phyloP scores from a whole-genome alignment of 2,797 vertebrate genomes.

The Leptodactylus fallax region DNA sequence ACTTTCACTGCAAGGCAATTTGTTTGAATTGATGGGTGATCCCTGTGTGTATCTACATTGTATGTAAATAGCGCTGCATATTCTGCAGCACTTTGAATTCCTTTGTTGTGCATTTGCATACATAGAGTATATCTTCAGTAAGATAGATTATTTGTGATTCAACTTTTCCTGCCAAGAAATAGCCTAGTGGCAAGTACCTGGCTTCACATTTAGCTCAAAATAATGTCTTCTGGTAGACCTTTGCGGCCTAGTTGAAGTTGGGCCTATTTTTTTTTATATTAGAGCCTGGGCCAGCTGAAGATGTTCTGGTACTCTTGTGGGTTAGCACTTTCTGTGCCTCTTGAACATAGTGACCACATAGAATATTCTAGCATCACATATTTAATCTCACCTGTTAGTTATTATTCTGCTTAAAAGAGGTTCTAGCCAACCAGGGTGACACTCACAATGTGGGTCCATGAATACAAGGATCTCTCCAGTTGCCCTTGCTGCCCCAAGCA shows the following conservation, averaged over 20 bases:
- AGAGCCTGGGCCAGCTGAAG: background rate
- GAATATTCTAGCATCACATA: background rate
- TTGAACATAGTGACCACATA: background rate
- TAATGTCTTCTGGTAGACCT: background rate
- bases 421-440: slow-evolving; percentile 87
- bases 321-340: too few species aligned
- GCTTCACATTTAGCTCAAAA: background rate
- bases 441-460: slow-evolving; percentile 89
- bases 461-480: slow-evolving; percentile 85
- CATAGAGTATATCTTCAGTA: background rate
- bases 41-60: too few species aligned
- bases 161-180: background rate
- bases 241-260: too few species aligned
- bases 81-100: background rate
- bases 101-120: background rate
- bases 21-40: too few species aligned
- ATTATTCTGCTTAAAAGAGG: slow-evolving; percentile 86
- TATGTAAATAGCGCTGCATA: too few species aligned
- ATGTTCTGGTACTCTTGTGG: background rate
- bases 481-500: slow-evolving; percentile 84
- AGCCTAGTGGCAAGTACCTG: background rate
- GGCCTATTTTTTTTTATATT: too few species aligned
- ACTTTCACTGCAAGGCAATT: too few species aligned
- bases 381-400: slow-evolving; percentile 80
- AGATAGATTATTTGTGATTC: background rate